A percentile compares a stretch with the other conserved stretches of the same genome.
phyloP scores from a whole-genome alignment of 2,113 vertebrate genomes.

The Glaucomys volans region DNA sequence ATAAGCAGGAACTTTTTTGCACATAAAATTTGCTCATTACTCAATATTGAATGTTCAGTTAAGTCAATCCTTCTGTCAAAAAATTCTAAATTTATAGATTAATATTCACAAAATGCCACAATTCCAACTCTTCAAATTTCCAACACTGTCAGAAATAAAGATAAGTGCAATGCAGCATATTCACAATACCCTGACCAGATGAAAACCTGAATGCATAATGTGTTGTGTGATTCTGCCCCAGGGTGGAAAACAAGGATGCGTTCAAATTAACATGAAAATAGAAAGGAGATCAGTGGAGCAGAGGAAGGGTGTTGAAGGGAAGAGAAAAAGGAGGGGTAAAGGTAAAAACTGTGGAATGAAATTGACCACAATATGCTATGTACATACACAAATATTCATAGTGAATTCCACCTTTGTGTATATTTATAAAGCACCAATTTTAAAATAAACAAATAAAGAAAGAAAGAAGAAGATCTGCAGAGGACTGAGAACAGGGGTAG shows the following conservation, averaged over 20 bases:
- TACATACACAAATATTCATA: too few species aligned
- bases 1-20: neutral
- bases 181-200: neutral
- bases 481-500: too few species aligned
- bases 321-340: too few species aligned
- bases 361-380: too few species aligned
- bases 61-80: conserved; percentile 50
- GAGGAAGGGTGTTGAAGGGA: too few species aligned
- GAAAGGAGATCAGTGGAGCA: too few species aligned
- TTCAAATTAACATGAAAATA: neutral
- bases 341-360: too few species aligned
- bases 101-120: conserved; percentile 45
- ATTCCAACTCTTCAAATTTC: conserved; percentile 25
- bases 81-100: conserved; percentile 53
- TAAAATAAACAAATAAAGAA: too few species aligned
- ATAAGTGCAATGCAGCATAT: neutral
- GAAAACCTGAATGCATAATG: neutral
- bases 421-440: too few species aligned
- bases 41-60: conserved; percentile 3
- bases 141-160: neutral
- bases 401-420: too few species aligned
- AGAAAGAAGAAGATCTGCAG: too few species aligned
- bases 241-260: neutral
- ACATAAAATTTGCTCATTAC: conserved; percentile 37
- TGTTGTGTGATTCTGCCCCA: neutral